Evolutionary conservation across 2,888 invertebrate species (phyloP), one percentile per base, ranked within the genome.

Genomic region (Drosophila meridiana): DNA sequence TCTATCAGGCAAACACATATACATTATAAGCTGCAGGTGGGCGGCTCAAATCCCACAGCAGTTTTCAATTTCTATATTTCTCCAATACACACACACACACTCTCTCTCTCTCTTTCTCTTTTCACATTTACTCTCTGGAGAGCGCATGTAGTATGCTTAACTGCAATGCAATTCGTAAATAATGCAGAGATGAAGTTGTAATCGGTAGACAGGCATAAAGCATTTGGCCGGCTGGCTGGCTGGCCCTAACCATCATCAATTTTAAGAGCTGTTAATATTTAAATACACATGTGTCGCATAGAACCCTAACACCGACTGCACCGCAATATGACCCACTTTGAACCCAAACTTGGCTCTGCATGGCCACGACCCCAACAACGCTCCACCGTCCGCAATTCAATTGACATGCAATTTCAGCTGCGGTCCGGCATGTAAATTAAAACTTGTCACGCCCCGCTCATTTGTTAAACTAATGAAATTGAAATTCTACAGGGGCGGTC

Each of bases 381-480:
- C 56, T 43, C 26, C 3, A 38, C 14, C 53, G 26, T 57, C n/a
- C 50, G 32, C 61, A 66, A 75, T 68, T 64, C 38, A 78, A 78
- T 74, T 67, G 75, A 38, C 58, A 57, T 72, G 57, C 53, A 69
- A 73, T 73, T 78, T 73, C 38, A 66, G 68, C 47, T 74, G 74
- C 52, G 75, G 66, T 58, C 47, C 40, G 14, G 32, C 53, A 57
- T 79, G 65, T 58, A 61, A 79, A 68, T 69, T 69, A 57, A 79
- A 79, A 69, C 63, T 57, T 67, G 69, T 77, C 74, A 85, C 85
- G 83, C 83, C 83, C 60, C 69, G 55, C 76, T 82, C 78, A 85
- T 85, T 85, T 83, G 70, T 61, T 69, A 71, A 85, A 80, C 76
- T 81, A 87, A 85, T 84, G 83, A 84, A 87, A 85, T 84, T 76